These are phyloP conservation scores for Synergus japonicus DNA, from an alignment of 2,888 invertebrate genomes.

Conservation along the genomic window DNA sequence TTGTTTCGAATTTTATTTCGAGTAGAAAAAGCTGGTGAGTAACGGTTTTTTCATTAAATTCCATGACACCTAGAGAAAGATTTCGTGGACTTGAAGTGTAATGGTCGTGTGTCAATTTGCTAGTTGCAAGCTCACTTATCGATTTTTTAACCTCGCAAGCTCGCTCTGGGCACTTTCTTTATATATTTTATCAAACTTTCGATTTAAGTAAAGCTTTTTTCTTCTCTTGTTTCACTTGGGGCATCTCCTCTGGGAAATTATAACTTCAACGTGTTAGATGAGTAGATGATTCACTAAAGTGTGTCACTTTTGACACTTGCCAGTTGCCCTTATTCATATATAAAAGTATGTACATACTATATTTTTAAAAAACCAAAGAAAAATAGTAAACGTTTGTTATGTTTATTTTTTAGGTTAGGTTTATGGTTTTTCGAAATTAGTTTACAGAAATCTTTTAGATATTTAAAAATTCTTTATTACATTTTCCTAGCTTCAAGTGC, in stretches of 20 bases:
- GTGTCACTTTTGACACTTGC: no score
- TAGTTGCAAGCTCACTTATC: conserved; percentile 18
- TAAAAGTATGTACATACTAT: no score
- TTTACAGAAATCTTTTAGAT: no score
- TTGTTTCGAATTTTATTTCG: background rate
- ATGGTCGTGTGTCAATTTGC: background rate
- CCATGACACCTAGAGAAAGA: background rate
- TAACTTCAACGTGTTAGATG: background rate
- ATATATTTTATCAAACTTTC: background rate
- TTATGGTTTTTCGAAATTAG: no score
- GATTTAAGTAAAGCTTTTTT: background rate
- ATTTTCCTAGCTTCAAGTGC: no score
- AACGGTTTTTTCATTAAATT: conserved; percentile 7
- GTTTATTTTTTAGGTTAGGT: background rate
- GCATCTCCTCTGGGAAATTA: background rate
- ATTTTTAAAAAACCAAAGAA: no score
- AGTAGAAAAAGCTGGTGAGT: conserved; percentile 12
- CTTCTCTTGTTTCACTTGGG: background rate
- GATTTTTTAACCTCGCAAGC: conserved; percentile 34
- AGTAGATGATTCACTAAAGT: no score
- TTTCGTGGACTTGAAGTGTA: background rate
- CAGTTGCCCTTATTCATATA: no score
- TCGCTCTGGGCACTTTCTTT: background rate
- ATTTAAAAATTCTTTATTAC: no score
- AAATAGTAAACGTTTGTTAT: background rate